Evolutionary conservation across 92 coral and sea anemone species (phyloP), one percentile per base, ranked within the genome.

Genomic region (Blastomussa wellsi): DNA sequence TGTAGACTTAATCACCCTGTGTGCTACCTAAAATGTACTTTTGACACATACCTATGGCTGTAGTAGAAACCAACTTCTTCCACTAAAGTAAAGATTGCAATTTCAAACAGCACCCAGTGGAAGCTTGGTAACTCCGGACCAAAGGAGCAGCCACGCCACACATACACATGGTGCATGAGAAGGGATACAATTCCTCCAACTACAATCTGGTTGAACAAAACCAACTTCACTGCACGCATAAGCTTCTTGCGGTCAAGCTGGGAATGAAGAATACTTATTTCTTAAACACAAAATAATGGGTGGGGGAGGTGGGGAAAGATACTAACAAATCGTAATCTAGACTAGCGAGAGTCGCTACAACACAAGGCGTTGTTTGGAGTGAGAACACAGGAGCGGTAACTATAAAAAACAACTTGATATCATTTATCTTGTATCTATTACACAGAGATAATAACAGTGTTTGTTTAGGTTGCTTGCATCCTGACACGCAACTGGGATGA

Each of bases 81-180:
- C 28, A 96, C 92, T 83, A 96, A 74, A 42, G 92, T 62, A 84
- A 89, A 96, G 78, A 94, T 74, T 4, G 92, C 92, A 84, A 96
- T 92, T 87, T 96, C 99, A 91, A 94, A 86, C 88, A 96, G 80
- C 41, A 96, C 99, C 98, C 99, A 96, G 59, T 94, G 98, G 68
- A 96, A 96, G 60, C 89, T 76, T 5, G 99, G 99, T 48, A 96
- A 79, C 76, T 96, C 96, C 22, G 91, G 80, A 31, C 91, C 86
- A 79, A 89, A 89, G 4, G 96, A 81, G 36, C 96, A 91, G 24
- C 98, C 99, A 51, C 99, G 95, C 91, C 91, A 86, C 12, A 36
- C 38, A 59, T 80, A 91, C 48, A 96, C 29, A 24, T 88, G 89
- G 64, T 80, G 76, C 77, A 90, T 0, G 0, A 65, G 72, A 37